A percentile compares a stretch with the other conserved stretches of the same genome.
These are phyloP conservation scores for Oryzias dopingdopingensis DNA, from an alignment of 2,797 vertebrate species.

Conservation along the genomic window DNA sequence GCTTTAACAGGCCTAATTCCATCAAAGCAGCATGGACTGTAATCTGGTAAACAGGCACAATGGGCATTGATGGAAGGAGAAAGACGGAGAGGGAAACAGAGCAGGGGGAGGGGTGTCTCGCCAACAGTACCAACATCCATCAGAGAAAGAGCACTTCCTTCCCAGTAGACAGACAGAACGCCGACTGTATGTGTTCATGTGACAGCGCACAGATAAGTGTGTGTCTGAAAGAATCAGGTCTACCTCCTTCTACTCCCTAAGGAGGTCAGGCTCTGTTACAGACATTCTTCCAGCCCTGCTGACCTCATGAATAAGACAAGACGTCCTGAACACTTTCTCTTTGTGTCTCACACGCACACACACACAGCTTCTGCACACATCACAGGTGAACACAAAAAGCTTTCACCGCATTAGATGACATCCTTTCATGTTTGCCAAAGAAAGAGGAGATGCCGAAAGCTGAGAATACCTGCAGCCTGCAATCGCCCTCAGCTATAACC, in stretches of 20 bases:
- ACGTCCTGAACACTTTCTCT: slow-evolving; percentile 9
- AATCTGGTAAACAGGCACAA: slow-evolving; percentile 79
- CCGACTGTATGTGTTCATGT: slow-evolving; percentile 60
- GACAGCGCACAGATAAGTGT: slow-evolving; percentile 31
- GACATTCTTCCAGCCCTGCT: slow-evolving; percentile 70
- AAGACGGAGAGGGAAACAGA: slow-evolving; percentile 32
- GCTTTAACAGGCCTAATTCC: slow-evolving; percentile 72
- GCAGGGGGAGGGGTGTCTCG: slow-evolving; percentile 47
- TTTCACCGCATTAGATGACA: slow-evolving; percentile 66
- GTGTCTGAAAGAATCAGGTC: slow-evolving; percentile 19
- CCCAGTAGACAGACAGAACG: slow-evolving; percentile 61
- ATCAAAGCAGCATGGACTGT: slow-evolving; percentile 73
- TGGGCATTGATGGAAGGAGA: slow-evolving; percentile 68
- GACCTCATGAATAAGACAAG: slow-evolving; percentile 74
- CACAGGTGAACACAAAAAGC: slow-evolving; percentile 60
- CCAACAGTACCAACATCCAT: slow-evolving; percentile 64
- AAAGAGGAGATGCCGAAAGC: slow-evolving; percentile 49
- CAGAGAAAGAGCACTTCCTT: slow-evolving; percentile 67
- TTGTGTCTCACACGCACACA: slow-evolving; percentile 13
- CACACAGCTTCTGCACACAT: slow-evolving; percentile 34
- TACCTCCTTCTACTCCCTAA: slow-evolving; percentile 51
- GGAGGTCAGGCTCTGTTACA: slow-evolving; percentile 64
- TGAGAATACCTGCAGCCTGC: slow-evolving; percentile 55
- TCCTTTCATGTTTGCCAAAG: slow-evolving; percentile 60
- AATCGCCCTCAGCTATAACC: slow-evolving; percentile 37